Base-by-base conservation (phyloP, 2,888 invertebrate species). In the Limenitis camilla region DNA sequence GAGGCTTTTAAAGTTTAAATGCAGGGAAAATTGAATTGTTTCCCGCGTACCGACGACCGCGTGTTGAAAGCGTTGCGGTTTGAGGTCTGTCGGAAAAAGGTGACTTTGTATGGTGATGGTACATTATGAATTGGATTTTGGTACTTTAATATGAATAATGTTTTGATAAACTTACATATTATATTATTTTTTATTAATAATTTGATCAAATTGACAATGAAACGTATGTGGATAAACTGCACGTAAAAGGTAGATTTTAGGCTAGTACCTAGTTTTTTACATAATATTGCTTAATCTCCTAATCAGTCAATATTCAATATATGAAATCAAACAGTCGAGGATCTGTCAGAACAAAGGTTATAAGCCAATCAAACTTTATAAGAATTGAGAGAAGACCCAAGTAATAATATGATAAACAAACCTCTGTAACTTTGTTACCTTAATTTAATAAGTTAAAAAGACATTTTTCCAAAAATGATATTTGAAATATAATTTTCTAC, bases 11-110 rank as follows among this genome's bases (percentile, higher is more conserved):
- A 72, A 74, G 66, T 69, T 63, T 60, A 66, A 67, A 65, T 65
- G 69, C 62, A 63, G 63, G 60, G 66, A 64, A 75, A 77, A 77
- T 75, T 76, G 71, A 75, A 76, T 77, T 72, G 71, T 67, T 71
- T 67, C 59, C 55, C 60, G 51, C 53, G 50, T 19, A 19, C 19
- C 56, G 61, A 53, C 49, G 54, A 58, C 64, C 62, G 59, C 62
- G 61, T 49, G 63, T 52, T 66, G 58, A 66, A 64, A 66, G 64
- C 63, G 52, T 55, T 62, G 66, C 49, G 68, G 68, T 64, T 56
- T 61, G 63, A 49, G 63, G 62, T 46, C 57, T 61, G 61, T 61
- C 61, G 59, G 31, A 40, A 41, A 56, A 63, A 64, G 62, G 60
- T 59, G 59, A 61, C 58, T 61, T 59, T 57, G 55, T 56, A 57